Evolutionary conservation across 2,888 invertebrate genomes (phyloP), one percentile per base, ranked within the genome.

Genomic region (Zonitis immaculata): DNA sequence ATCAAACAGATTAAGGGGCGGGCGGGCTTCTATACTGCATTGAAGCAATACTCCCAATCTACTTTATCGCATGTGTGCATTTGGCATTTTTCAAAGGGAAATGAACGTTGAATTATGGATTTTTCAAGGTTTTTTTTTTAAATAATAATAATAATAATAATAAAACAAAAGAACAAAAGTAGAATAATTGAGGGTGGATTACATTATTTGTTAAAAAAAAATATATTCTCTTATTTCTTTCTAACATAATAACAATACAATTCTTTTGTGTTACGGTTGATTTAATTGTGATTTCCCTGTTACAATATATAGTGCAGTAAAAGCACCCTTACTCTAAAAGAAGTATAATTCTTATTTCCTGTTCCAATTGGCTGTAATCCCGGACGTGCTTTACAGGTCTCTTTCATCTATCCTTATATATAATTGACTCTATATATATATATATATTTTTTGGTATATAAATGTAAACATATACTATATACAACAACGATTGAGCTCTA

Each of bases 311-410:
- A n/a, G n/a, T n/a, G n/a, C n/a, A 30, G 1, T 28, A 1, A n/a
- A n/a, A n/a, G n/a, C 11, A 14, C 25, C 39, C 11, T 20, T 39
- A n/a, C n/a, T n/a, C n/a, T 47, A 20, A 22, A 20, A 44, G 49
- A 54, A 44, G 44, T 25, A 44, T 47, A 50, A 54, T 54, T 51
- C 51, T 54, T 51, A 55, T 55, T 51, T 55, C 52, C 59, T 54
- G 39, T 52, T 49, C 52, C 54, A 56, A 59, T 56, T 57, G 56
- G 49, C 51, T 54, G 56, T 59, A 59, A 59, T 57, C 57, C 59
- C 57, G 56, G 54, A 59, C 59, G 59, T 59, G 56, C 46, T 44
- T 47, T 58, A 58, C 51, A 43, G 28, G 51, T 42, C 39, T 39
- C 56, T 54, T 53, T 55, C 51, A 32, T 32, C 32, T 30, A 2